Evolutionary conservation across 1,140 invertebrate genomes (phyloP).

Genomic region (Sipha flava): DNA sequence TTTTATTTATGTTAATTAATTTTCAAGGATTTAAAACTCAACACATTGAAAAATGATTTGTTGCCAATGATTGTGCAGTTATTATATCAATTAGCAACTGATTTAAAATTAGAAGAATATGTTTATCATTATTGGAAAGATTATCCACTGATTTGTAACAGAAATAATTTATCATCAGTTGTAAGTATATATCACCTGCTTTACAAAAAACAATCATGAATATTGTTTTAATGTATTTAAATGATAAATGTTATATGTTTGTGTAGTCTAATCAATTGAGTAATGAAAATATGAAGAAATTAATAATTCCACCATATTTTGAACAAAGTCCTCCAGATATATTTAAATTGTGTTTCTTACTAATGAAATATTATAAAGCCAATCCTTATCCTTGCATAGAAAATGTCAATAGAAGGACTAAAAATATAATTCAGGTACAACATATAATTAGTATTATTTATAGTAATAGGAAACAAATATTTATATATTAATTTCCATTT

Average conservation of each 20-base stretch:
- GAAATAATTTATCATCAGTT: neutral
- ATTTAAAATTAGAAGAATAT: constrained; percentile 64
- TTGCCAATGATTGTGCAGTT: constrained; percentile 61
- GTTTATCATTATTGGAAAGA: constrained; percentile 77
- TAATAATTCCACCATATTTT: constrained; percentile 14
- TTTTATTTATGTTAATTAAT: constrained; percentile 28
- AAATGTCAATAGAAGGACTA: constrained; percentile 48
- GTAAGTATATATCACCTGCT: neutral
- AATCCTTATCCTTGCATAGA: constrained; percentile 58
- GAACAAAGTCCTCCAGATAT: constrained; percentile 57
- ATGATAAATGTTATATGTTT: too few relatives aligned
- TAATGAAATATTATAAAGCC: constrained; percentile 48
- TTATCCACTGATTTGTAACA: constrained; percentile 55
- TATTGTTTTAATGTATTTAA: neutral
- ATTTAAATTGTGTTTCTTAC: constrained; percentile 58
- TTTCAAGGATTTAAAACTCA: constrained; percentile 68
- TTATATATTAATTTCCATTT: too few relatives aligned
- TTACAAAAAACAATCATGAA: neutral
- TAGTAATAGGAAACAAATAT: too few relatives aligned
- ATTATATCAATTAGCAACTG: constrained; percentile 67
- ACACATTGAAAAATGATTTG: constrained; percentile 58
- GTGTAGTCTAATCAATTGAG: constrained; percentile 54
- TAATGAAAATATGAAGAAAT: neutral
- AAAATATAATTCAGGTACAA: constrained; percentile 61
- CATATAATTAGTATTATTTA: neutral